These are phyloP conservation scores for Hesperophylax magnus DNA, from an alignment of 1,140 invertebrate species.

Conservation along the genomic window DNA sequence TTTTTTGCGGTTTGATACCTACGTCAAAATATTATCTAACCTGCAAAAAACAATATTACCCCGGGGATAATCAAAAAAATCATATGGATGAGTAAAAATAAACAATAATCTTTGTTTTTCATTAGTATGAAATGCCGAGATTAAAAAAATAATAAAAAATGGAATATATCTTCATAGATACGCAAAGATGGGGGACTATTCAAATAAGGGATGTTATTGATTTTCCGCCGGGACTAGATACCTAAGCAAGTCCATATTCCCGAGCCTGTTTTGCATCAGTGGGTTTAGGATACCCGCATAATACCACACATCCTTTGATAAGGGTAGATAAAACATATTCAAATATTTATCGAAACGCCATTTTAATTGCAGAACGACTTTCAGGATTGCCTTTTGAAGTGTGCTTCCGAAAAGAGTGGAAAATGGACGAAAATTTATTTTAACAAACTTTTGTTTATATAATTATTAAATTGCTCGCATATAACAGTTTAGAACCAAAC, in stretches of 20 bases:
- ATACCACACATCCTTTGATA: slow-evolving; percentile 27
- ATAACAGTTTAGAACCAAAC: no score
- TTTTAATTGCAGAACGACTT: slow-evolving; percentile 8
- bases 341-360: slow-evolving; percentile 22
- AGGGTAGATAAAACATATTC: slow-evolving; percentile 22
- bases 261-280: slow-evolving; percentile 12
- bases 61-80: not conserved
- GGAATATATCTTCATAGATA: slow-evolving; percentile 7
- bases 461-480: no score
- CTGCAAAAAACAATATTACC: not conserved
- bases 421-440: no score
- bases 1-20: no score
- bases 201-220: slow-evolving; percentile 39
- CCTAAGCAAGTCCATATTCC: not conserved
- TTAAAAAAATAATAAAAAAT: not conserved
- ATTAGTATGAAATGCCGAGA: not conserved
- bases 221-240: slow-evolving; percentile 17
- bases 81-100: no score
- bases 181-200: slow-evolving; percentile 31
- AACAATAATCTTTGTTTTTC: not conserved
- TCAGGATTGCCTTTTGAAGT: slow-evolving; percentile 1
- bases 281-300: slow-evolving; percentile 16
- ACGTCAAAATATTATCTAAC: not conserved
- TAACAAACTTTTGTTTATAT: no score
- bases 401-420: no score